Percentiles rank a stretch among this genome's conserved stretches.
phyloP scores from a whole-genome alignment of 1,140 invertebrate genomes.

The Euglossa dilemma region DNA sequence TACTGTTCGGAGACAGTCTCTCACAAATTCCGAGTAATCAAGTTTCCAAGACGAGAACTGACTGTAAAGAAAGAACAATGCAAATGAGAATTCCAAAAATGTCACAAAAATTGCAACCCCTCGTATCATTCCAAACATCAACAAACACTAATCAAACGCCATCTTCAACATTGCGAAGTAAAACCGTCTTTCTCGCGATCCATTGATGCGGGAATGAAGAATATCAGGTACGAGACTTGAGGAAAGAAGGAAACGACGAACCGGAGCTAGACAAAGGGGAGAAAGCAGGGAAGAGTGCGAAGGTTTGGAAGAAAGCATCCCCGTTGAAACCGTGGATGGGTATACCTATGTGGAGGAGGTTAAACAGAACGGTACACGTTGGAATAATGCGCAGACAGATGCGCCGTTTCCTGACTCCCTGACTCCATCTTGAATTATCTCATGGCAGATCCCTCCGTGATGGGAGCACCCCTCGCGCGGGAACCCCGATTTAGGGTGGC shows the following conservation, averaged over 20 bases:
- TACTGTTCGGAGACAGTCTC: no score
- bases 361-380: slow-evolving; percentile 41
- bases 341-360: slow-evolving; percentile 50
- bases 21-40: no score
- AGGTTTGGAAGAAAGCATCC: slow-evolving; percentile 24
- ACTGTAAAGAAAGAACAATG: no score
- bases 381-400: slow-evolving; percentile 59
- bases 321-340: neutral
- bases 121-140: neutral
- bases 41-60: no score
- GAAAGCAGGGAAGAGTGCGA: neutral
- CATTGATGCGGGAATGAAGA: slow-evolving; percentile 26
- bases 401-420: slow-evolving; percentile 74
- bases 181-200: slow-evolving; percentile 21
- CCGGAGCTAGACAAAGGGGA: neutral
- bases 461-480: slow-evolving; percentile 22
- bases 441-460: slow-evolving; percentile 61
- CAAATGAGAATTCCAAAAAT: no score
- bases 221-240: neutral
- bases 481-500: slow-evolving; percentile 43
- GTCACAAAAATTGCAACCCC: no score
- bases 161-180: neutral
- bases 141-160: neutral
- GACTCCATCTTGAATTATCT: slow-evolving; percentile 81
- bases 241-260: no score